Conservation (phyloP, 2,113 vertebrate species). For the Thymallus thymallus region DNA sequence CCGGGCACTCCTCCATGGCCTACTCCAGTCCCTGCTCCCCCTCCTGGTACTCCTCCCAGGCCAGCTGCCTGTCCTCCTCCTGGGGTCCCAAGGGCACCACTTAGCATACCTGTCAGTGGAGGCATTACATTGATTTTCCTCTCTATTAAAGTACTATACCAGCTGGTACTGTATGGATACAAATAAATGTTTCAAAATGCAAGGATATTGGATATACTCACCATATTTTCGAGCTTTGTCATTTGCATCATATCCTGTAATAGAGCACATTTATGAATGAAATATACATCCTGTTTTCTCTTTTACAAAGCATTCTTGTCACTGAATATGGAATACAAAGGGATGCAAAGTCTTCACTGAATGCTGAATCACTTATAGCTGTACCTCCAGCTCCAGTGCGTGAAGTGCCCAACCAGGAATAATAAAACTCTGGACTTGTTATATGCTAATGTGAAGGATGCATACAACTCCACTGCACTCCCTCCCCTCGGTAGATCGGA, state of each 20-base stretch:
- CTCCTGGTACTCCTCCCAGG: neutral
- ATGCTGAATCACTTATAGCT: neutral
- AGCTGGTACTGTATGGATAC: too few relatives aligned
- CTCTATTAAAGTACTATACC: too few relatives aligned
- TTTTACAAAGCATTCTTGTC: neutral
- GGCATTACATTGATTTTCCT: neutral
- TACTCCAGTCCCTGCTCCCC: neutral
- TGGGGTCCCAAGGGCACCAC: conserved; percentile 8
- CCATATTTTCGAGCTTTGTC: conserved; percentile 28
- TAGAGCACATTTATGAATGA: neutral
- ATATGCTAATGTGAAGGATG: too few relatives aligned
- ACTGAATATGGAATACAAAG: neutral
- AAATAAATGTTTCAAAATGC: too few relatives aligned
- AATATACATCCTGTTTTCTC: neutral
- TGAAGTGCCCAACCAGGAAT: too few relatives aligned
- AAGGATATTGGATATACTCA: neutral
- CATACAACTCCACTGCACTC: too few relatives aligned
- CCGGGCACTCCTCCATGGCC: neutral
- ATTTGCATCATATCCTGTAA: conserved; percentile 23
- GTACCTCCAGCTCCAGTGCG: conserved; percentile 32
- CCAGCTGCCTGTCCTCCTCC: neutral
- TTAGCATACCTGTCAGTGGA: conserved; percentile 12
- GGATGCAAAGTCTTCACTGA: neutral
- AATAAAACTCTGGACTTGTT: too few relatives aligned
- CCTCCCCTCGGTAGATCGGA: too few relatives aligned